A percentile compares a stretch with the other conserved stretches of the same genome.
Evolutionary conservation across 1,140 invertebrate genomes (phyloP).

Genomic region (Artemia franciscana): DNA sequence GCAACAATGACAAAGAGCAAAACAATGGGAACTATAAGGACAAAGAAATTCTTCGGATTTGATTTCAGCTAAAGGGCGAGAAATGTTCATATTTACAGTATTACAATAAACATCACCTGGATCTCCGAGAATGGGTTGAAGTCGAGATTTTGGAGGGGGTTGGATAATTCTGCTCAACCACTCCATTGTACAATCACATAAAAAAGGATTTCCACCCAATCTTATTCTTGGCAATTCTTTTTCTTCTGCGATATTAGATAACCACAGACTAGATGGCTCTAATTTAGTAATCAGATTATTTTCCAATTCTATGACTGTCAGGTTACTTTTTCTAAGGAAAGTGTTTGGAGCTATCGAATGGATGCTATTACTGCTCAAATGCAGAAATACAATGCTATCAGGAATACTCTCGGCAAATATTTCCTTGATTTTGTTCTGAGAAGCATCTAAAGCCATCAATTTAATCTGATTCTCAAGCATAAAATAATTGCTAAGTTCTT

Average conservation of each 20-base stretch:
- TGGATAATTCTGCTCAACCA: conserved; percentile 61
- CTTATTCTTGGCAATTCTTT: conserved; percentile 52
- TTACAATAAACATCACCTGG: conserved; percentile 37
- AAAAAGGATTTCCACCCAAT: conserved; percentile 65
- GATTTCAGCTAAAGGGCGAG: conserved; percentile 27
- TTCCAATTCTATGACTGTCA: conserved; percentile 66
- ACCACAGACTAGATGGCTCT: conserved; percentile 48
- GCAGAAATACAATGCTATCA: conserved; percentile 64
- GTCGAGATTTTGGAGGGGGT: conserved; percentile 33
- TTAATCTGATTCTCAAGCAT: conserved; percentile 42
- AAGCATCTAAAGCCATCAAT: conserved; percentile 40
- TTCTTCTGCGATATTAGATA: conserved; percentile 34
- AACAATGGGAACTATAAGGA: conserved; percentile 73
- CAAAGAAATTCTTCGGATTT: conserved; percentile 64
- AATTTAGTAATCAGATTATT: conserved; percentile 58
- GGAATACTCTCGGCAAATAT: conserved; percentile 53
- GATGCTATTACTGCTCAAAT: conserved; percentile 72
- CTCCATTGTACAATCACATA: conserved; percentile 77
- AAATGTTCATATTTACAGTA: conserved; percentile 15
- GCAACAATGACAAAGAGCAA: conserved; percentile 74
- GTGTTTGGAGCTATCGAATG: conserved; percentile 52
- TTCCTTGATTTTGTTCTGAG: conserved; percentile 59
- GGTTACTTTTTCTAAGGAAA: conserved; percentile 54
- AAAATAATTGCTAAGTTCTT: conserved; percentile 61
- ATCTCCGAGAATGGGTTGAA: conserved; percentile 64